Evolutionary conservation across 2,888 invertebrate genomes (phyloP), one percentile per base, ranked within the genome.

Genomic region (Zaprionus obscuricornis): DNA sequence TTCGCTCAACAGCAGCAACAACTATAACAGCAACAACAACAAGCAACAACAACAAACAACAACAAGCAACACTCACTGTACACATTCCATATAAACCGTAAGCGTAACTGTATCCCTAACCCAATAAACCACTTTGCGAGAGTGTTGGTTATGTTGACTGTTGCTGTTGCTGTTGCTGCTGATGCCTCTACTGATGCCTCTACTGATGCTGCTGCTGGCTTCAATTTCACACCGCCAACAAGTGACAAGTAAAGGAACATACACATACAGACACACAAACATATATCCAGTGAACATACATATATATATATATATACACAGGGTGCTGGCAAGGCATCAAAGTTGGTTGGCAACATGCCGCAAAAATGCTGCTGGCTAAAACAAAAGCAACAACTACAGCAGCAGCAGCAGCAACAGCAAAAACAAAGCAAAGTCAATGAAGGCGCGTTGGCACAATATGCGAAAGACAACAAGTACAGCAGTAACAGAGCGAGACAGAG

Each of bases 191-290:
- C n/a, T n/a, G n/a, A n/a, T n/a, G n/a, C n/a, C n/a, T n/a, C n/a
- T n/a, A n/a, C 17, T 54, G 46, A 1, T 36, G 65, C 49, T 60
- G 58, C 54, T 58, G 57, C 26, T 76, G 76, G 75, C 79, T 63
- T 78, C 83, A 82, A 75, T 77, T 78, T 78, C 72, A 72, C 83
- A 69, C 75, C 70, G 63, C 66, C 83, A 73, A 79, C 79, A 78
- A 78, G 77, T 78, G 77, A 83, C 83, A 79, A 50, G 56, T 43
- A 66, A 60, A 74, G 51, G 45, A 52, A 74, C 57, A 52, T 26
- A 52, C 43, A 37, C 49, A 29, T 27, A 49, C 39, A 42, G 18
- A 42, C 1, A 16, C 20, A 11, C 33, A 26, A 16, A 24, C 26
- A 29, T 14, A 29, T 13, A 10, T 13, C 24, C 10, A n/a, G n/a